A percentile compares a stretch with the other conserved stretches of the same genome.
Evolutionary conservation across 2,888 invertebrate species (phyloP).

Genomic region (Lysandra bellargus): DNA sequence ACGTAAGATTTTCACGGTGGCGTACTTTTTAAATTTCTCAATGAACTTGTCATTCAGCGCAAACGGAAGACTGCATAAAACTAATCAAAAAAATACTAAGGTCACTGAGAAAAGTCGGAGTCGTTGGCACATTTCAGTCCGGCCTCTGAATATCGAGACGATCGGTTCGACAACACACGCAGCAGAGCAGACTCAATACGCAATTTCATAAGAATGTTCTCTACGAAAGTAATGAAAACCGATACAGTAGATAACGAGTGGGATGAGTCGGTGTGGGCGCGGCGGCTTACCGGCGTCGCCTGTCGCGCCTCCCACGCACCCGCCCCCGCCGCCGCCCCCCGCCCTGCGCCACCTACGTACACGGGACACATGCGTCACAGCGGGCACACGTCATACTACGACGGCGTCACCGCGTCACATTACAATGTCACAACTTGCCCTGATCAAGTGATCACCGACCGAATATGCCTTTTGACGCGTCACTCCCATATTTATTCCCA

Average conservation of each 20-base stretch:
- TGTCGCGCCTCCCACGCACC: slow-evolving; percentile 71
- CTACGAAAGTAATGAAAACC: slow-evolving; percentile 76
- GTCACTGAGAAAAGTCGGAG: slow-evolving; percentile 33
- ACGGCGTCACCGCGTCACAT: slow-evolving; percentile 17
- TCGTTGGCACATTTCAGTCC: slow-evolving; percentile 69
- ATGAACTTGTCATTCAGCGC: slow-evolving; percentile 32
- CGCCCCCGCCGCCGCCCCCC: slow-evolving; percentile 68
- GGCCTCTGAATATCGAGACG: slow-evolving; percentile 72
- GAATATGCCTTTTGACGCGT: slow-evolving; percentile 10
- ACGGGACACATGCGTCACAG: slow-evolving; percentile 52
- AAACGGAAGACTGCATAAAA: slow-evolving; percentile 30
- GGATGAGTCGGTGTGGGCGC: slow-evolving; percentile 62
- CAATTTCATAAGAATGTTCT: slow-evolving; percentile 67
- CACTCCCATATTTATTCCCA: neutral
- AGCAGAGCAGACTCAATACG: slow-evolving; percentile 77
- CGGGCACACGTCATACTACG: slow-evolving; percentile 22
- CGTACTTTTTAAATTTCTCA: slow-evolving; percentile 29
- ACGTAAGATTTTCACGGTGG: neutral
- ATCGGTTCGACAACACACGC: slow-evolving; percentile 76
- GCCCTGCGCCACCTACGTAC: slow-evolving; percentile 76
- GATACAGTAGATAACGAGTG: slow-evolving; percentile 60
- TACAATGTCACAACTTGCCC: neutral
- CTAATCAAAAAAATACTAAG: slow-evolving; percentile 33
- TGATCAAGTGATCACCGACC: neutral
- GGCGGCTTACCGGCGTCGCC: slow-evolving; percentile 74